Evolutionary conservation across 2,888 invertebrate species (phyloP), one percentile per base, ranked within the genome.

Genomic region (Sicus ferrugineus): DNA sequence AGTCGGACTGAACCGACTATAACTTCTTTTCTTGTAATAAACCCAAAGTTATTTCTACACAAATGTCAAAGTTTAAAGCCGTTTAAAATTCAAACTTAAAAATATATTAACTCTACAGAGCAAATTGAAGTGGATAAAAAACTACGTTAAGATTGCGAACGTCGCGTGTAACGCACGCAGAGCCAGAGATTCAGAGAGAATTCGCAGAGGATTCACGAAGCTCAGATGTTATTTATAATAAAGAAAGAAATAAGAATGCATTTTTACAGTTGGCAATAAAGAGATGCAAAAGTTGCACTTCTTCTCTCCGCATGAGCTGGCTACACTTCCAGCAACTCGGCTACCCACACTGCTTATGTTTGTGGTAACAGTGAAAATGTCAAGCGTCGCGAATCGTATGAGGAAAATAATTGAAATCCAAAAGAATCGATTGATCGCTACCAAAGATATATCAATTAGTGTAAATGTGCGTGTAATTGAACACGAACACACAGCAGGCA

Each of bases 381-480:
- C 63, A 63, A n/a, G 26, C 48, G 21, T n/a, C 50, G 23, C 23
- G 23, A 64, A 50, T 23, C 63, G 59, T 31, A 59, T 1, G 34
- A 16, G 21, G 21, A 23, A 58, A 48, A 67, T 46, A 46, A 67
- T 58, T 58, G 67, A 67, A 58, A 56, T 58, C 30, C 58, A 50
- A 58, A 21, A 23, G 58, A 19, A 67, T 67, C 67, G 67, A 67
- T 67, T 67, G 67, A 67, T 67, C 67, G 67, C 59, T 59, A 34
- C 26, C 48, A 48, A 59, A 58, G 67, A 67, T 67, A 58, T 67
- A 48, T 67, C 67, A 67, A 67, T 58, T 67, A 67, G 59, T 59
- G 58, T 67, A 67, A 67, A 67, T 67, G 46, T 58, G 59, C 67
- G 67, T 48, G 48, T 59, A 48, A 67, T 42, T 58, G 58, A 26